These are phyloP conservation scores for Catocala sponsa DNA, from an alignment of 2,888 invertebrate genomes.

Conservation along the genomic window DNA sequence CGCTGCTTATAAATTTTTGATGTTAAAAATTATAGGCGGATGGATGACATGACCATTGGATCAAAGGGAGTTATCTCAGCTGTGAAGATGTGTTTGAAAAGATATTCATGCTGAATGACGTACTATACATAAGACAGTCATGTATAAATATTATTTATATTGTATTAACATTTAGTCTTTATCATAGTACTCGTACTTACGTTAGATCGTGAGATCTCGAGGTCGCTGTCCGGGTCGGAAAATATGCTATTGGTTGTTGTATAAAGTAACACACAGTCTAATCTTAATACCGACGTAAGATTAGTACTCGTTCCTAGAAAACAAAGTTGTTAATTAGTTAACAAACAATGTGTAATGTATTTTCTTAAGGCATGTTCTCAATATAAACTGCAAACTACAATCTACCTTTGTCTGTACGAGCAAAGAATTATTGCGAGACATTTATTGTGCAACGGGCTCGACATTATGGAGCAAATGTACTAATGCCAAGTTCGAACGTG, in stretches of 20 bases:
- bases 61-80: constrained; percentile 27
- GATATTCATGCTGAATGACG: constrained; percentile 2
- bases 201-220: no score
- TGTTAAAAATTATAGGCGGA: constrained; percentile 26
- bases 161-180: no score
- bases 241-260: no score
- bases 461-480: constrained; percentile 34
- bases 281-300: no score
- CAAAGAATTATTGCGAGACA: constrained; percentile 32
- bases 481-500: constrained; percentile 35
- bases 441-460: constrained; percentile 26
- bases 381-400: constrained; percentile 19
- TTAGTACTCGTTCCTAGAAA: neutral
- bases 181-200: no score
- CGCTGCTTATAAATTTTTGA: constrained; percentile 20
- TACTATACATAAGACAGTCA: no score
- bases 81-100: constrained; percentile 21
- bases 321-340: constrained; percentile 14
- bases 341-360: neutral
- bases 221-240: no score
- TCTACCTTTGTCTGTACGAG: constrained; percentile 17
- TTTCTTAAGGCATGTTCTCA: neutral
- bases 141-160: no score
- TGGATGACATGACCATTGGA: constrained; percentile 24
- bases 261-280: no score